Conservation (phyloP, 2,797 vertebrate genomes). For the Euphonia xanthogaster region DNA sequence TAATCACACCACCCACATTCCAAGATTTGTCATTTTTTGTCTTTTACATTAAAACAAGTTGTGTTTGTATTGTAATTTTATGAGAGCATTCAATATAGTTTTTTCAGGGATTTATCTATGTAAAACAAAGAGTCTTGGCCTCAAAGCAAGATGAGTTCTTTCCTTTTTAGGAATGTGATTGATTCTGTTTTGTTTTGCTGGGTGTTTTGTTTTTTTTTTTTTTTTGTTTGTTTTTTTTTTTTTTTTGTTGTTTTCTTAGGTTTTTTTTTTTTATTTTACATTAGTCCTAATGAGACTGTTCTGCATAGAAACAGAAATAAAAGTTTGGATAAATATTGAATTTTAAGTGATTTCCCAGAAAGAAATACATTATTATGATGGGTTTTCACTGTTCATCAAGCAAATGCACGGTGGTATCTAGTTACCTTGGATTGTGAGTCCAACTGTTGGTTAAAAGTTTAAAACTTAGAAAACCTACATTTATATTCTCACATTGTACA, state of each 20-base stretch:
- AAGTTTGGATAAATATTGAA: background rate
- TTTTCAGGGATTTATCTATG: background rate
- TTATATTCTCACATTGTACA: background rate
- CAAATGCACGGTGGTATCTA: background rate
- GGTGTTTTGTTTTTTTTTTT: rapidly evolving
- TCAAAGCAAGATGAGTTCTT: rapidly evolving
- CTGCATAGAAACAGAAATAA: background rate
- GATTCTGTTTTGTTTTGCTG: background rate
- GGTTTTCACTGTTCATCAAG: background rate
- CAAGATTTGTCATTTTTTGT: background rate
- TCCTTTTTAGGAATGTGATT: background rate
- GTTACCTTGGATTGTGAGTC: background rate
- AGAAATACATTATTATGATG: background rate
- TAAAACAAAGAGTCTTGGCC: background rate
- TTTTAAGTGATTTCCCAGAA: background rate
- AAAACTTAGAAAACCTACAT: background rate
- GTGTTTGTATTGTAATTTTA: background rate
- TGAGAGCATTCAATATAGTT: background rate
- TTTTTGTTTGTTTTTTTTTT: background rate
- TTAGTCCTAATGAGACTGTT: background rate
- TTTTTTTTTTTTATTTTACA: background rate
- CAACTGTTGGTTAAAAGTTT: background rate
- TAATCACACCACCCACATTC: background rate
- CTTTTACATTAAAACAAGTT: background rate
- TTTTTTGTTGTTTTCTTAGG: background rate